phyloP scores from a whole-genome alignment of 2,888 invertebrate genomes.

The Oxyteleia sp. region DNA sequence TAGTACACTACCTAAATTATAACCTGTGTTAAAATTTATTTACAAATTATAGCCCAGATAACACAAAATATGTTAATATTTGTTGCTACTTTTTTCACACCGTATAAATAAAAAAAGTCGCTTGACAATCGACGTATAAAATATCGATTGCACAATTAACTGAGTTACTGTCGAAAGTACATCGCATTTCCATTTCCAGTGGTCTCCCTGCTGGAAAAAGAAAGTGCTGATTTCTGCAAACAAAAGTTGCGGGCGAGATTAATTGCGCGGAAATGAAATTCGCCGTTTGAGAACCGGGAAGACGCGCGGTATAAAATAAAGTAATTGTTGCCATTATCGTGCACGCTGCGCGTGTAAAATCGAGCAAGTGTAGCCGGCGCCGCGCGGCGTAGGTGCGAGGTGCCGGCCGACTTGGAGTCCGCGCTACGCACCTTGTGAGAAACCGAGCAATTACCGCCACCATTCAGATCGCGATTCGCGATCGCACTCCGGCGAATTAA shows the following conservation, averaged over 20 bases:
- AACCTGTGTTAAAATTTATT: too few species aligned
- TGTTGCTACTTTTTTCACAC: too few species aligned
- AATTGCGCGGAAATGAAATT: constrained; percentile 81
- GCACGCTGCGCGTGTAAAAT: constrained; percentile 72
- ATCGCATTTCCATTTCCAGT: constrained; percentile 24
- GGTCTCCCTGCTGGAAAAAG: constrained; percentile 57
- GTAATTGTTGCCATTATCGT: constrained; percentile 85
- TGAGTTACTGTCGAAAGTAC: constrained; percentile 28
- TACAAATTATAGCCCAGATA: too few species aligned
- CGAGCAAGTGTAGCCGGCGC: constrained; percentile 61
- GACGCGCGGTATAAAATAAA: constrained; percentile 82
- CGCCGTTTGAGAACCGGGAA: constrained; percentile 82
- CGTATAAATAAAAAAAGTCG: too few species aligned
- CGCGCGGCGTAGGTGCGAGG: constrained; percentile 69
- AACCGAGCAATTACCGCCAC: constrained; percentile 85
- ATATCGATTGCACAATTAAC: constrained; percentile 4
- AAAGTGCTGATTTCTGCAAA: constrained; percentile 69
- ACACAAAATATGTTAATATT: too few species aligned
- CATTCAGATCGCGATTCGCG: constrained; percentile 57
- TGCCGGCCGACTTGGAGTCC: constrained; percentile 27
- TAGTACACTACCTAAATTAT: too few species aligned
- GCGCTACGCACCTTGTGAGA: constrained; percentile 82
- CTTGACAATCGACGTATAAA: background rate
- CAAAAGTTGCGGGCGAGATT: constrained; percentile 62
- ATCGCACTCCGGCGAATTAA: constrained; percentile 84